A percentile compares a stretch with the other conserved stretches of the same genome.
phyloP scores from a whole-genome alignment of 2,113 vertebrate genomes.

The Heterocephalus glaber region DNA sequence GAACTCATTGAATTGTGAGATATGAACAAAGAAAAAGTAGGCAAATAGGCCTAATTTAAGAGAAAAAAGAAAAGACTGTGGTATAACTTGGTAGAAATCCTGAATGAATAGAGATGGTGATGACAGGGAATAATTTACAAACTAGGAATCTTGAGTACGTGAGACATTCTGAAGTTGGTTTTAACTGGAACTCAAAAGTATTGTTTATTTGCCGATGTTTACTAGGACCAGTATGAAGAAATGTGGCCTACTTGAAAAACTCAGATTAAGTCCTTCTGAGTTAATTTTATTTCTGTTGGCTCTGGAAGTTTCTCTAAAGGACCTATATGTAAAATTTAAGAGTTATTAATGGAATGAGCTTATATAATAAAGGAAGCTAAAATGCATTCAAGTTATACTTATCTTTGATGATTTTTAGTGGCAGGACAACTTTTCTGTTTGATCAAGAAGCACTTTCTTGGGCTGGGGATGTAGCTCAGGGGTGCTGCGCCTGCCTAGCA shows the following conservation, averaged over 20 bases:
- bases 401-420: neutral
- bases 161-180: constrained; percentile 41
- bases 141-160: neutral
- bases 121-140: neutral
- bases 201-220: neutral
- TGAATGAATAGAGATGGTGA: neutral
- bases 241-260: neutral
- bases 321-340: neutral
- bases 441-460: constrained; percentile 14
- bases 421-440: neutral
- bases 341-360: neutral
- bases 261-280: neutral
- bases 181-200: constrained; percentile 26
- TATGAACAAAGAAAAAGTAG: neutral
- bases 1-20: constrained; percentile 27
- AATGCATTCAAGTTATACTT: neutral
- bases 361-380: neutral
- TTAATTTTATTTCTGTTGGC: constrained; percentile 9
- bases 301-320: neutral
- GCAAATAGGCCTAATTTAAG: neutral
- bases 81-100: neutral
- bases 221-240: neutral
- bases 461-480: no score
- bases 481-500: no score
- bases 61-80: neutral